Conservation (phyloP, 2,888 invertebrate species). For the Notodonta dromedarius region DNA sequence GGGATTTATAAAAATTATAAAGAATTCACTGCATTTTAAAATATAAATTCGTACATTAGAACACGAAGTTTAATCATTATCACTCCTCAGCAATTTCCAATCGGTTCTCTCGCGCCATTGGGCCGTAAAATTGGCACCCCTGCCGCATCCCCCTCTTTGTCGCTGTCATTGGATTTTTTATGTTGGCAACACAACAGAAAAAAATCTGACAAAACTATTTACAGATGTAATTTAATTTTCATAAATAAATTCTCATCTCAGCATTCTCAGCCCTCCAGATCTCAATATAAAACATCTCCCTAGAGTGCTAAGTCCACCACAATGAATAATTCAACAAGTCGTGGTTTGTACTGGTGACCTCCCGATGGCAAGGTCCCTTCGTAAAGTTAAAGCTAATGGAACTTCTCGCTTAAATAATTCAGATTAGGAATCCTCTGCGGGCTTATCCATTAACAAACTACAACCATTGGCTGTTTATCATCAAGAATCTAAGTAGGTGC, state of each 20-base stretch:
- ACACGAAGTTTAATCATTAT: conserved; percentile 33
- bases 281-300: conserved; percentile 9
- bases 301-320: conserved; percentile 4
- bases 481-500: too few relatives aligned
- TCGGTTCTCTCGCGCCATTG: conserved; percentile 56
- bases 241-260: conserved; percentile 4
- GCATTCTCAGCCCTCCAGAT: conserved; percentile 9
- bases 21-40: too few relatives aligned
- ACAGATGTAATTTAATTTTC: too few relatives aligned
- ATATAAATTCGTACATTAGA: conserved; percentile 12
- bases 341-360: background rate
- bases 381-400: conserved; percentile 1
- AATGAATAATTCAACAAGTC: conserved; percentile 3
- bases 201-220: too few relatives aligned
- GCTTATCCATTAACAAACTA: background rate
- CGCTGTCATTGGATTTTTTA: conserved; percentile 44
- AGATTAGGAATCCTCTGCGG: background rate
- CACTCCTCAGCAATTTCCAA: conserved; percentile 50
- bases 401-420: background rate
- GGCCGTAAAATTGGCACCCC: conserved; percentile 59
- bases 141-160: conserved; percentile 40
- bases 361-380: background rate
- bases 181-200: conserved; percentile 43
- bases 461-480: background rate
- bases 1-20: too few relatives aligned